These are phyloP conservation scores for Colletes gigas DNA, from an alignment of 1,140 invertebrate genomes.

Conservation along the genomic window DNA sequence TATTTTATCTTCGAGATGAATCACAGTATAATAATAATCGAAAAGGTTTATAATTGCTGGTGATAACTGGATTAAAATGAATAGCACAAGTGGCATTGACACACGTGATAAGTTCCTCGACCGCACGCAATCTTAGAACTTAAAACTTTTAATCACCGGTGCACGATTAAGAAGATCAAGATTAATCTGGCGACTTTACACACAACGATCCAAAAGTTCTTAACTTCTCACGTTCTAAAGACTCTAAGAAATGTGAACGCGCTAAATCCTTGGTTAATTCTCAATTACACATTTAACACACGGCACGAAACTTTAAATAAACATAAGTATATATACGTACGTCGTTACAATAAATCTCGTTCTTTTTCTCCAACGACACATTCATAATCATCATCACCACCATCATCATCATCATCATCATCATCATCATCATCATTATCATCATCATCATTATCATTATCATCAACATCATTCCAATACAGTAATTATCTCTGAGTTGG, in stretches of 20 bases:
- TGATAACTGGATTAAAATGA: constrained; percentile 13
- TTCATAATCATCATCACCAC: constrained; percentile 43
- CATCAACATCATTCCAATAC: constrained; percentile 4
- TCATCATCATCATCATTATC: constrained; percentile 24
- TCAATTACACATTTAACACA: constrained; percentile 48
- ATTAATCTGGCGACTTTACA: not conserved
- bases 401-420: constrained; percentile 13
- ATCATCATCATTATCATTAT: not conserved
- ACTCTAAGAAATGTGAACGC: not conserved
- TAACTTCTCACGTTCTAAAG: not conserved
- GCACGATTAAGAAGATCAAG: not conserved
- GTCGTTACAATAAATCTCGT: constrained; percentile 35
- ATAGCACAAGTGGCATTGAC: not conserved
- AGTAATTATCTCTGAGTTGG: constrained; percentile 24
- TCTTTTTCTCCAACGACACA: constrained; percentile 20
- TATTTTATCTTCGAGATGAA: not conserved
- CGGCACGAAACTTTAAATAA: constrained; percentile 42
- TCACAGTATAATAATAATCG: constrained; percentile 7
- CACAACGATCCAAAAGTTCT: not conserved
- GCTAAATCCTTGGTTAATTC: constrained; percentile 15
- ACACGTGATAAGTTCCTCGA: not conserved
- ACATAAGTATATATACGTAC: constrained; percentile 50
- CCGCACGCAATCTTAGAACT: not conserved
- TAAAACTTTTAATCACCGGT: not conserved
- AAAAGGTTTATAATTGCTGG: not conserved